Base-by-base conservation (phyloP, 2,797 vertebrate species). In the Macroramphosus scolopax region DNA sequence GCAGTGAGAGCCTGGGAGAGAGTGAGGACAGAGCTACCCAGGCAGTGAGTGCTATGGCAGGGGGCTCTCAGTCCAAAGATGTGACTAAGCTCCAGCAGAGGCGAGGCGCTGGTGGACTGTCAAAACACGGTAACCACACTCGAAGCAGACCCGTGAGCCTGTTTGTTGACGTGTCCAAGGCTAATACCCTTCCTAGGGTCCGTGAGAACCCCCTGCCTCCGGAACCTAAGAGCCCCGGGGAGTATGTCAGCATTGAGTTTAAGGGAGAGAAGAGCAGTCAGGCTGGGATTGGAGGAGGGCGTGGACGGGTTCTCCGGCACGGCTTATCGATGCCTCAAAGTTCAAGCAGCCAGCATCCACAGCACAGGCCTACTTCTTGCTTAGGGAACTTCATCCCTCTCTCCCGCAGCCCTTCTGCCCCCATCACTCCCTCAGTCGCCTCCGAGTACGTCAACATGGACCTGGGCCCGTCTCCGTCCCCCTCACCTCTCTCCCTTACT, bases 1-100 rank as follows among this genome's bases (percentile, higher is more conserved):
- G 91, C 78, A 91, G 78, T 0, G 92, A 93, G 70, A 93, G 91
- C 63, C 80, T 93, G 1, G 92, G 90, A 8, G 92, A 92, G 24
- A 51, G 22, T 0, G 90, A 90, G 15, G 89, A 89, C 3, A 69
- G 85, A 22, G 44, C 63, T 1, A 20, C 47, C 17, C 48, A 72
- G 35, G 12, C 35, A 1, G 29, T 37, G 9, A 54, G 54, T 50
- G 15, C 53, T 12, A 33, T 55, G 16, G 29, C 50, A n/a, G 60
- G 58, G 30, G 75, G 77, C n/a, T 29, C 58, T 35, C 68, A 58
- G 43, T 60, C 68, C 40, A 91, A 85, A 67, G 80, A 89, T 13
- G 70, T 28, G 9, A 57, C 39, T 42, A 65, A 75, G 31, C 54
- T 74, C 25, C 82, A 85, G 36, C 70, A 80, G 52, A 72, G 76